These are phyloP conservation scores for Lasioglossum oenotherae DNA, from an alignment of 2,888 invertebrate genomes.

Conservation along the genomic window DNA sequence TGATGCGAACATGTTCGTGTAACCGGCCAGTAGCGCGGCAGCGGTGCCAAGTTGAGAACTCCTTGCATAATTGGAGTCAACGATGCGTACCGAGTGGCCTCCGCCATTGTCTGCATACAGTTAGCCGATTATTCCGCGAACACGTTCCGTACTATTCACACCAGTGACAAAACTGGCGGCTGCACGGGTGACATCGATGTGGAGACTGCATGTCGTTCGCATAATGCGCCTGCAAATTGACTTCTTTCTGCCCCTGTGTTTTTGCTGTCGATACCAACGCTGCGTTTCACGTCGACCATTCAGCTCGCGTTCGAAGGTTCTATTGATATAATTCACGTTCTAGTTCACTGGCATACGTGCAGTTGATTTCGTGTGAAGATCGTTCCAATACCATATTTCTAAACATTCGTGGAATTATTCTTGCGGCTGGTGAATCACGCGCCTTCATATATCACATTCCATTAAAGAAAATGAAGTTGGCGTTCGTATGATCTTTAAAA, in stretches of 20 bases:
- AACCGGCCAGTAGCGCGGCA: slow-evolving; percentile 42
- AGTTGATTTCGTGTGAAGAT: not conserved
- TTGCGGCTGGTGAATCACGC: too few relatives aligned
- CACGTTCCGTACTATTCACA: slow-evolving; percentile 69
- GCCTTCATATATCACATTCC: not conserved
- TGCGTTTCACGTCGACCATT: not conserved
- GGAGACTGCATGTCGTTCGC: slow-evolving; percentile 45
- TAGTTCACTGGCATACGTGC: not conserved
- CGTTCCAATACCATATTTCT: not conserved
- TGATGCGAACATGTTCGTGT: slow-evolving; percentile 34
- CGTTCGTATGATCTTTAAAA: not conserved
- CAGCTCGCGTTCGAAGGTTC: not conserved
- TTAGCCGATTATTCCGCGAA: slow-evolving; percentile 77
- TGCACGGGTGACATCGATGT: slow-evolving; percentile 50
- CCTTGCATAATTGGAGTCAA: slow-evolving; percentile 81
- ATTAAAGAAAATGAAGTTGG: too few relatives aligned
- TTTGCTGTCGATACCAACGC: not conserved
- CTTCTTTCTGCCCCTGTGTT: not conserved
- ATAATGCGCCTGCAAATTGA: slow-evolving; percentile 28
- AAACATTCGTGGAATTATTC: not conserved
- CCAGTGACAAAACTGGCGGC: slow-evolving; percentile 60
- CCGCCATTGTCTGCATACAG: slow-evolving; percentile 80
- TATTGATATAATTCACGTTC: not conserved
- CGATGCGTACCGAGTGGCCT: slow-evolving; percentile 80
- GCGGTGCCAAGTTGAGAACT: slow-evolving; percentile 77